These are phyloP conservation scores for Polyommatus iphigenia DNA, from an alignment of 2,888 invertebrate genomes.

Conservation along the genomic window DNA sequence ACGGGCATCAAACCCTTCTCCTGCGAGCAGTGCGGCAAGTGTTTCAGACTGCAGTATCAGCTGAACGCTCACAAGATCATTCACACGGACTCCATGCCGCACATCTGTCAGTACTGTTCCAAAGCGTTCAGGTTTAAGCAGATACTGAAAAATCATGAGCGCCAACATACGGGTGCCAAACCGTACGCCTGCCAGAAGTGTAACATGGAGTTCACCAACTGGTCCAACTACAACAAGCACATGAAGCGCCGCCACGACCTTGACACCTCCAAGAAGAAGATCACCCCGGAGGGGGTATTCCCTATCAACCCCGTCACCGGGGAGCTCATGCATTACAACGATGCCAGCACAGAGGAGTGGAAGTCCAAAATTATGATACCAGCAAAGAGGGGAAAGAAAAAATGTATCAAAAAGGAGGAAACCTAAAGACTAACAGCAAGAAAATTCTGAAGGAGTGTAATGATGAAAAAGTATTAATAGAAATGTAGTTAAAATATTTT, in stretches of 20 bases:
- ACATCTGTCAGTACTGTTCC: constrained; percentile 86
- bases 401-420: constrained; percentile 57
- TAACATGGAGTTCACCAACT: constrained; percentile 86
- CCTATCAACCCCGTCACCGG: constrained; percentile 71
- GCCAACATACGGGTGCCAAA: constrained; percentile 85
- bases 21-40: constrained; percentile 69
- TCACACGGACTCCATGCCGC: constrained; percentile 89
- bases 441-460: background rate
- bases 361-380: constrained; percentile 71
- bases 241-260: constrained; percentile 87
- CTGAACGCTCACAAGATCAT: constrained; percentile 87
- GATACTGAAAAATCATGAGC: constrained; percentile 85
- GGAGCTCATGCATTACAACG: constrained; percentile 60
- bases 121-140: constrained; percentile 89
- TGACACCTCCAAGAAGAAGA: constrained; percentile 73
- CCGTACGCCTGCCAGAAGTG: constrained; percentile 88
- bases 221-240: constrained; percentile 91
- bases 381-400: constrained; percentile 65
- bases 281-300: constrained; percentile 76
- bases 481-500: background rate
- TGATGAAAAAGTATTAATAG: constrained; percentile 2
- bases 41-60: constrained; percentile 84
- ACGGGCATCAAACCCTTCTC: constrained; percentile 67
- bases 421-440: background rate
- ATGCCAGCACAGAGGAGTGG: constrained; percentile 69